Evolutionary conservation across 2,888 invertebrate species (phyloP).

Genomic region (Lampropteryx suffumata): DNA sequence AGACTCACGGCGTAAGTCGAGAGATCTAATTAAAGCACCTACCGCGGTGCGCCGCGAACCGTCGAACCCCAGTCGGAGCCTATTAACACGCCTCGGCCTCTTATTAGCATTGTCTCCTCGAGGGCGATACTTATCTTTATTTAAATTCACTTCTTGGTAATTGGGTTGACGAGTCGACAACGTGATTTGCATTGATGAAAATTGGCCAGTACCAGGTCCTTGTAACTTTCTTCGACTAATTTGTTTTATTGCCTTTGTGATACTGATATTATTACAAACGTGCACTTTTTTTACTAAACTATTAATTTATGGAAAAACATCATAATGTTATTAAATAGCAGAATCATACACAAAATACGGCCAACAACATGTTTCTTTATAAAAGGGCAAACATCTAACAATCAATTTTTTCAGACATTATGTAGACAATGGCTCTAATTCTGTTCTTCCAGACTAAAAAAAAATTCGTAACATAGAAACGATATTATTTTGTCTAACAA

Average conservation of each 20-base stretch:
- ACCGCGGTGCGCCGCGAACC: conserved; percentile 55
- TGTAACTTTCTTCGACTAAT: conserved; percentile 69
- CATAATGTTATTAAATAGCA: no score
- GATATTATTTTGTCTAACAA: no score
- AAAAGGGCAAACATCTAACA: no score
- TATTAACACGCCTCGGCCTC: conserved; percentile 80
- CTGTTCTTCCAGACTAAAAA: no score
- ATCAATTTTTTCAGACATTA: no score
- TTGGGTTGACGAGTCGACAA: conserved; percentile 83
- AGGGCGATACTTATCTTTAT: conserved; percentile 83
- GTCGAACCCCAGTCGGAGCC: conserved; percentile 69
- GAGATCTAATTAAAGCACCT: conserved; percentile 81
- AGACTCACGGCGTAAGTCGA: conserved; percentile 74
- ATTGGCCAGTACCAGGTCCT: conserved; percentile 70
- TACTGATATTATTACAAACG: conserved; percentile 27
- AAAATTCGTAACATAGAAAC: no score
- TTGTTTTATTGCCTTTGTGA: conserved; percentile 73
- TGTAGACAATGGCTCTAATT: no score
- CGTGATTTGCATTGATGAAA: conserved; percentile 83
- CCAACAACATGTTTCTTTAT: no score
- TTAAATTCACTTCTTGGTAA: conserved; percentile 84
- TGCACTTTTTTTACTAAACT: not conserved
- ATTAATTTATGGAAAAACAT: no score
- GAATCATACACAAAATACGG: no score
- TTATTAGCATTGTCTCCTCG: conserved; percentile 82